phyloP scores from a whole-genome alignment of 2,113 vertebrate species.

The Cichladusa arquata region DNA sequence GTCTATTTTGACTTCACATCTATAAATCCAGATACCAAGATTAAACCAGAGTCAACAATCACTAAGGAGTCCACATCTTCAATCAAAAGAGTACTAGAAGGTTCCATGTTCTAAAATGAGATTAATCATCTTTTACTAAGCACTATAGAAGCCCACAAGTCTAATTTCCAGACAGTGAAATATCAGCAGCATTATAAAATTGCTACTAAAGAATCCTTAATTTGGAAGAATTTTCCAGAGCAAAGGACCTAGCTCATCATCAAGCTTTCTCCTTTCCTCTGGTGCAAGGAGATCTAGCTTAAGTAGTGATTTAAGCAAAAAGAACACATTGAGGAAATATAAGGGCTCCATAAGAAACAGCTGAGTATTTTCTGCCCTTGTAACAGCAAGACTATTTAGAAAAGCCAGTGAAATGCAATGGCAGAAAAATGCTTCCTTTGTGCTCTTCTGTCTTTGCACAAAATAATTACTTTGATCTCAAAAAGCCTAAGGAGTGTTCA shows the following conservation, averaged over 20 bases:
- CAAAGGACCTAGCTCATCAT: not conserved
- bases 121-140: not conserved
- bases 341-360: not conserved
- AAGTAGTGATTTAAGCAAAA: not conserved
- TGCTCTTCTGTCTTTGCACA: accelerated
- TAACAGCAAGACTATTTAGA: not conserved
- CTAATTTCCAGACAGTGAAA: not conserved
- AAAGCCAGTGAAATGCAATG: not conserved
- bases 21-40: not conserved
- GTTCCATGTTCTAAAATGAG: not conserved
- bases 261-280: not conserved
- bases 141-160: not conserved
- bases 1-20: not conserved
- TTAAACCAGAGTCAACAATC: not conserved
- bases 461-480: not conserved
- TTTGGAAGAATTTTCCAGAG: not conserved
- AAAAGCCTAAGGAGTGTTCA: not conserved
- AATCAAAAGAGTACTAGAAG: not conserved
- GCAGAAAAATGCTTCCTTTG: not conserved
- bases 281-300: not conserved
- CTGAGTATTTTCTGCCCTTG: not conserved
- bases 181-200: not conserved
- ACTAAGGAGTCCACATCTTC: not conserved
- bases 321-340: not conserved
- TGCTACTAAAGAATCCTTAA: not conserved